Conservation (phyloP, 1,140 invertebrate genomes). For the Bombus soroeensis region DNA sequence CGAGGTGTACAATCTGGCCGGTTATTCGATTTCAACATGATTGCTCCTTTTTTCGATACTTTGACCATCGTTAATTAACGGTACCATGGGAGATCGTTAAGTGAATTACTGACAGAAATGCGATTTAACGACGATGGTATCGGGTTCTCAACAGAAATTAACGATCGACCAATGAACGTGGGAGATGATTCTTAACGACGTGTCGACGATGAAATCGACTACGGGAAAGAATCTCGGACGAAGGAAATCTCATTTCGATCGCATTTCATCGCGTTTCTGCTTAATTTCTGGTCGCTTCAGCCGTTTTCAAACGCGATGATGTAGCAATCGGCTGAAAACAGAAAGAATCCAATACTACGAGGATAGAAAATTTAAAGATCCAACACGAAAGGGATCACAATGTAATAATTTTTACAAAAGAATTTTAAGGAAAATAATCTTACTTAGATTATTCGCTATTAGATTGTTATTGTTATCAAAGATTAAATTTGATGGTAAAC, state of each 20-base stretch:
- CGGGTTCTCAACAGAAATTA: constrained; percentile 42
- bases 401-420: too few relatives aligned
- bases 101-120: constrained; percentile 53
- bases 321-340: neutral
- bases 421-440: too few relatives aligned
- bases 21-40: constrained; percentile 20
- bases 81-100: constrained; percentile 42
- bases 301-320: neutral
- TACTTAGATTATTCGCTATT: too few relatives aligned
- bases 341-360: too few relatives aligned
- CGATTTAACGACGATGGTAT: constrained; percentile 48
- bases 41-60: constrained; percentile 34
- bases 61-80: constrained; percentile 52
- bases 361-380: too few relatives aligned
- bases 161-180: constrained; percentile 33
- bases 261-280: neutral
- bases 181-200: constrained; percentile 35
- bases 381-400: too few relatives aligned
- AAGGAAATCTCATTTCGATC: constrained; percentile 26
- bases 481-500: too few relatives aligned
- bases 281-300: neutral
- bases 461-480: too few relatives aligned
- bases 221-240: neutral
- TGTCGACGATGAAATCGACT: constrained; percentile 1
- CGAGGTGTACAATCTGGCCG: too few relatives aligned